phyloP scores from a whole-genome alignment of 2,797 vertebrate species.

The Pangasius mekongensis region DNA sequence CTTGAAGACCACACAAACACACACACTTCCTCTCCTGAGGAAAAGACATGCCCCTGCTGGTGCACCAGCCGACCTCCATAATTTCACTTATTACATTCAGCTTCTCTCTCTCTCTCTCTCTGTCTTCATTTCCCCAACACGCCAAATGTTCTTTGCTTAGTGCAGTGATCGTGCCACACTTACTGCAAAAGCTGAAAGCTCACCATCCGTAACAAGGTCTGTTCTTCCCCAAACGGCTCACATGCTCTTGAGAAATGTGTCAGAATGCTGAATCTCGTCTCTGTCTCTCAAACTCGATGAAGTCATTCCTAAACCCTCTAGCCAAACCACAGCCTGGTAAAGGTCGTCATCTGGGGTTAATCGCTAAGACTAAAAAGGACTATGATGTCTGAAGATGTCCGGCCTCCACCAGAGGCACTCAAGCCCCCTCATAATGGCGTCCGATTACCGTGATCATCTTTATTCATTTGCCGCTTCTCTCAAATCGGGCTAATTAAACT shows the following conservation, averaged over 20 bases:
- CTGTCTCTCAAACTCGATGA: constrained; percentile 4
- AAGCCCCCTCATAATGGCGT: constrained; percentile 15
- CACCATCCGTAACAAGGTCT: constrained; percentile 7
- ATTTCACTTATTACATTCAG: constrained; percentile 17
- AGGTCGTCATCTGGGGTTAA: constrained; percentile 44
- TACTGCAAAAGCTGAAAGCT: constrained; percentile 2
- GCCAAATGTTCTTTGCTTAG: constrained; percentile 29
- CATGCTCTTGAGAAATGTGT: constrained; percentile 5
- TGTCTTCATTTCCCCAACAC: constrained; percentile 8
- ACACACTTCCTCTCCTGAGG: constrained; percentile 32
- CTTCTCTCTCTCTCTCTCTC: not conserved
- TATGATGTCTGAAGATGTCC: not conserved
- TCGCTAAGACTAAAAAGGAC: constrained; percentile 27
- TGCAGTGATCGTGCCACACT: not conserved
- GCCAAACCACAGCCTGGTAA: constrained; percentile 20
- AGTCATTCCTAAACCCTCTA: constrained; percentile 25
- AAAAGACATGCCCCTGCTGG: constrained; percentile 47
- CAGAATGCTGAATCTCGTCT: not conserved
- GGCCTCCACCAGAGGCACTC: constrained; percentile 23
- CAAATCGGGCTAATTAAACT: constrained; percentile 55
- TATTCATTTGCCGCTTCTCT: constrained; percentile 47
- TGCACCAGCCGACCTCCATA: constrained; percentile 42
- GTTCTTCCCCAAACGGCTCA: constrained; percentile 13
- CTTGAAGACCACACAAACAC: constrained; percentile 26
- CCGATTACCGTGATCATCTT: constrained; percentile 44